Evolutionary conservation across 2,888 invertebrate genomes (phyloP).

Genomic region (Neoscelio sp.): DNA sequence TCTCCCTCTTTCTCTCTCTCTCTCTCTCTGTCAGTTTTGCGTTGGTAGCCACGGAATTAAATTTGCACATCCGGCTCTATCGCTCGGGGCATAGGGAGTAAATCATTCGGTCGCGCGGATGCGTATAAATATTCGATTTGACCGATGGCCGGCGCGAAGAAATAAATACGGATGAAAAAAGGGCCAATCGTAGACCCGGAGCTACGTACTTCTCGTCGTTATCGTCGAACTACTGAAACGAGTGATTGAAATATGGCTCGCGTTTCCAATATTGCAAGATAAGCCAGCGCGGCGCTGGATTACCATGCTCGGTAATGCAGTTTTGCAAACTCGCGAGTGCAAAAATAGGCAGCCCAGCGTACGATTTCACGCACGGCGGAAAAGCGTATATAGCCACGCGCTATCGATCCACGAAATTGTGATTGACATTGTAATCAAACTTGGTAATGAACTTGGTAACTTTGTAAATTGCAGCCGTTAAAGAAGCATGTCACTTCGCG

Average conservation of each 20-base stretch:
- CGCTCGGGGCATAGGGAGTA: constrained; percentile 25
- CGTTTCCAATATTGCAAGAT: constrained; percentile 26
- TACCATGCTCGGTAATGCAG: background rate
- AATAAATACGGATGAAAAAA: constrained; percentile 12
- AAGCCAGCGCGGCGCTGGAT: constrained; percentile 22
- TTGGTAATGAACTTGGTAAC: constrained; percentile 67
- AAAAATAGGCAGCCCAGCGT: background rate
- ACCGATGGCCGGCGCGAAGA: constrained; percentile 43
- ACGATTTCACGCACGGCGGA: constrained; percentile 12
- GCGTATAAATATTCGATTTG: constrained; percentile 46
- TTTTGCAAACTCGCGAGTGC: background rate
- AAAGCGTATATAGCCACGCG: background rate
- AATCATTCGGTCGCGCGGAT: constrained; percentile 36
- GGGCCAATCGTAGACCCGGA: constrained; percentile 7
- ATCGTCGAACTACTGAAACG: constrained; percentile 32
- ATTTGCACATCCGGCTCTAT: constrained; percentile 31
- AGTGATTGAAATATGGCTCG: constrained; percentile 47
- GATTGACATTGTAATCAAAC: constrained; percentile 68
- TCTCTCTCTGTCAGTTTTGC: constrained; percentile 12
- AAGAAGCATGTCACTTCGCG: constrained; percentile 36
- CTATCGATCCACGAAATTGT: constrained; percentile 50
- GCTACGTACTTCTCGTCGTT: constrained; percentile 11
- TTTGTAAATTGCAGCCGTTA: constrained; percentile 38
- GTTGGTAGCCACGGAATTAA: constrained; percentile 17
- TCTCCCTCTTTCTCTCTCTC: constrained; percentile 7